Evolutionary conservation across 2,113 vertebrate species (phyloP).

Genomic region (Microtus richardsoni): DNA sequence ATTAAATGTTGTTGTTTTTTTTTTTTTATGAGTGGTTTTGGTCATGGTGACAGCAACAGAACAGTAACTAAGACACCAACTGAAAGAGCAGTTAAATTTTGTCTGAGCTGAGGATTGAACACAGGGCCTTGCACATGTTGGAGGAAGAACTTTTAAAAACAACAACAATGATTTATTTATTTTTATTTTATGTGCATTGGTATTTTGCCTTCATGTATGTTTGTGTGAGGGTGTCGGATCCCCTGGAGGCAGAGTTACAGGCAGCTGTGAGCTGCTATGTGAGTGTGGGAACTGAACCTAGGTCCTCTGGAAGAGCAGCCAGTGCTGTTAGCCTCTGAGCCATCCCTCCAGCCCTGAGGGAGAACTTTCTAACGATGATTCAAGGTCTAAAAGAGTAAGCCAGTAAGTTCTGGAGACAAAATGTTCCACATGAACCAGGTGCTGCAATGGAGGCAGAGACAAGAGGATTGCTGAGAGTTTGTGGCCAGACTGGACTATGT

Average conservation of each 20-base stretch:
- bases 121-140: background rate
- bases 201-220: background rate
- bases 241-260: background rate
- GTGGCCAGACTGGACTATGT: background rate
- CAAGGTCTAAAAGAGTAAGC: background rate
- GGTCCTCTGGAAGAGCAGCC: background rate
- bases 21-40: background rate
- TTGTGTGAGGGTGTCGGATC: background rate
- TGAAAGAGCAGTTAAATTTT: background rate
- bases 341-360: background rate
- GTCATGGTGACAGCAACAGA: background rate
- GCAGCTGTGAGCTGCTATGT: background rate
- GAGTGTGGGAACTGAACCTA: background rate
- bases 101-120: background rate
- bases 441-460: background rate
- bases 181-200: background rate
- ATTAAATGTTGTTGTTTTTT: background rate
- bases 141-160: background rate
- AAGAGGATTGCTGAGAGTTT: background rate
- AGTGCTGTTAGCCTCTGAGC: background rate
- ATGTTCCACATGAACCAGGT: background rate
- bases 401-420: background rate
- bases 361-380: background rate
- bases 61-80: background rate
- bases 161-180: background rate